phyloP scores from a whole-genome alignment of 2,888 invertebrate genomes.

The Hypercompe scribonia region DNA sequence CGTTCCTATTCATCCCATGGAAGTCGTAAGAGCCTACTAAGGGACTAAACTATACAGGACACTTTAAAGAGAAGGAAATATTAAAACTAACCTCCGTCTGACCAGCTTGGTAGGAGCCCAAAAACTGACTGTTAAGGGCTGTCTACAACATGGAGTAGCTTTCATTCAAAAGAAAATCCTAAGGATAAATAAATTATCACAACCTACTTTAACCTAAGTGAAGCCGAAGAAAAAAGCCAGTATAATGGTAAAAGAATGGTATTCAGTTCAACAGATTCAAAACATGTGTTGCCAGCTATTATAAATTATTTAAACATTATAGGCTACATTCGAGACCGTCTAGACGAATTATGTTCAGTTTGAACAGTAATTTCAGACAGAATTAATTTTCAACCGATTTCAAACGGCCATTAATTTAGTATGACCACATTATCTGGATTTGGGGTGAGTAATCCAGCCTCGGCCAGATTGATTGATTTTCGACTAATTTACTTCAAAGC shows the following conservation, averaged over 20 bases:
- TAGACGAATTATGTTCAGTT: conserved; percentile 3
- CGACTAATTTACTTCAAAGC: conserved; percentile 12
- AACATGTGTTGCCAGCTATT: background rate
- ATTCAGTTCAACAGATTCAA: background rate
- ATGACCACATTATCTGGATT: conserved; percentile 24
- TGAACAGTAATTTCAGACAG: conserved; percentile 7
- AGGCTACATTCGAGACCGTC: conserved; percentile 8
- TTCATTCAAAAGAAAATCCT: background rate
- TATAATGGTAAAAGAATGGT: background rate
- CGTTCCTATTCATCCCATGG: too few species aligned
- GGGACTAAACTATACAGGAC: too few species aligned
- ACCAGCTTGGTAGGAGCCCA: too few species aligned
- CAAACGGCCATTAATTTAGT: conserved; percentile 17
- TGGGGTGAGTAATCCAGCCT: conserved; percentile 17
- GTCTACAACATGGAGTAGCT: background rate
- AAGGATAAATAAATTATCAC: background rate
- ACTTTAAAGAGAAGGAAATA: too few species aligned
- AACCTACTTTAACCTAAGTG: background rate
- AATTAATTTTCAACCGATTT: conserved; percentile 16
- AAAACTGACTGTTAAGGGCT: too few species aligned
- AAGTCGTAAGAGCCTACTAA: too few species aligned
- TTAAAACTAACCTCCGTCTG: too few species aligned
- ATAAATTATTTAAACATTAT: background rate
- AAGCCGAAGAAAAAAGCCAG: background rate
- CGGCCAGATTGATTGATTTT: conserved; percentile 23